These are phyloP conservation scores for Tipula helvola DNA, from an alignment of 2,888 invertebrate species.

Conservation along the genomic window DNA sequence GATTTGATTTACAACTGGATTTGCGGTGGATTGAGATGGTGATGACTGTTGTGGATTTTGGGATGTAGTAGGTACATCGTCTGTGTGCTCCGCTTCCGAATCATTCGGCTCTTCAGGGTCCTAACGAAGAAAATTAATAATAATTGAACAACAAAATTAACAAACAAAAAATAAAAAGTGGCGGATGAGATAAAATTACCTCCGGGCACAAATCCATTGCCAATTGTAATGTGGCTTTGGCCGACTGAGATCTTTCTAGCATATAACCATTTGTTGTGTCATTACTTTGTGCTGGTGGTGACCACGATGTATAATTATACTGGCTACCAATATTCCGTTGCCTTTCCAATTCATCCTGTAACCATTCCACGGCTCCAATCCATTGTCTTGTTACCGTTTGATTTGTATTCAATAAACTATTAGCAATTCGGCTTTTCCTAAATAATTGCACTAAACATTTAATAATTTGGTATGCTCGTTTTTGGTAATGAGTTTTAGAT, in stretches of 20 bases:
- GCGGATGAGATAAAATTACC: constrained; percentile 35
- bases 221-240: constrained; percentile 72
- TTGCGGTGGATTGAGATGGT: background rate
- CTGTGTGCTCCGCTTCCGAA: constrained; percentile 32
- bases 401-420: constrained; percentile 65
- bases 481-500: constrained; percentile 90
- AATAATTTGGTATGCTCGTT: constrained; percentile 92
- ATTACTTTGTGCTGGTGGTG: constrained; percentile 87
- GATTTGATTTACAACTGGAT: background rate
- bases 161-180: background rate
- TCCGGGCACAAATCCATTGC: constrained; percentile 65
- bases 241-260: constrained; percentile 87
- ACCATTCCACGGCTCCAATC: constrained; percentile 83
- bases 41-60: background rate
- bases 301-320: constrained; percentile 87
- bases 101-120: constrained; percentile 35
- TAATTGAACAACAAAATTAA: background rate
- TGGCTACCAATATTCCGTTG: constrained; percentile 43
- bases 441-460: constrained; percentile 89
- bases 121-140: constrained; percentile 20
- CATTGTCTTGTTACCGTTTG: constrained; percentile 74
- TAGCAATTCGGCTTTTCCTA: constrained; percentile 68
- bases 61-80: constrained; percentile 21
- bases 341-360: constrained; percentile 82
- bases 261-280: constrained; percentile 92